Base-by-base conservation (phyloP, 2,797 vertebrate species). In the Lerista edwardsae region DNA sequence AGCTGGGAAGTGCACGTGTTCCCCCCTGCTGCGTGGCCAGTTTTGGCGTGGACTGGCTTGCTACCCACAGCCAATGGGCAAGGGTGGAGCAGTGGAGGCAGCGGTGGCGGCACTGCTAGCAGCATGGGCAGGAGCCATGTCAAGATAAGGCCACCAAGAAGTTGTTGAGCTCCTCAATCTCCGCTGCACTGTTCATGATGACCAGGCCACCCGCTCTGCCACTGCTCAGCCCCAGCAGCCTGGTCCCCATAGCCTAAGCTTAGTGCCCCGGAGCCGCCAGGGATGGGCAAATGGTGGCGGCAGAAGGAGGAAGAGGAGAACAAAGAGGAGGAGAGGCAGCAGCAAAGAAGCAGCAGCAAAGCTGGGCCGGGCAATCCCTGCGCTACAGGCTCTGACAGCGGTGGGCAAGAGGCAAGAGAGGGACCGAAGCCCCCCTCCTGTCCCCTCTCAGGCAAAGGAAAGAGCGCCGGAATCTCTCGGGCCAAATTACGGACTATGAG, bases 91-190 rank as follows among this genome's bases (percentile, higher is more conserved):
- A 94, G 94, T 21, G 91, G 95, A 88, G 95, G 94, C 89, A 94
- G 95, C 87, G 59, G 75, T 11, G 83, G 65, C 44, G 93, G 95
- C 93, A 94, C 93, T 95, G 95, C 94, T 94, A 75, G 95, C 93
- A 90, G 94, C 94, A 88, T 95, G 93, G 94, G 94, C 93, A 88
- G 94, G 97, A 97, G 98, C 98, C 98, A 99, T 99, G 99, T 99
- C 99, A 99, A 99, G 99, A 99, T 97, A 98, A 98, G 96, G 97
- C 97, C 96, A 98, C 97, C 94, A 97, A 62, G 87, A 94, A 92
- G 97, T 98, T 97, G 96, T 96, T 95, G 95, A 96, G 97, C 95
- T 97, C 97, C 97, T 97, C 97, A 97, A 98, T 97, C 96, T 97
- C 98, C 90, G 94, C 94, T 78, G 95, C 96, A 88, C 92, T 89